phyloP scores from a whole-genome alignment of 2,113 vertebrate genomes.

The Alaudala cheleensis region DNA sequence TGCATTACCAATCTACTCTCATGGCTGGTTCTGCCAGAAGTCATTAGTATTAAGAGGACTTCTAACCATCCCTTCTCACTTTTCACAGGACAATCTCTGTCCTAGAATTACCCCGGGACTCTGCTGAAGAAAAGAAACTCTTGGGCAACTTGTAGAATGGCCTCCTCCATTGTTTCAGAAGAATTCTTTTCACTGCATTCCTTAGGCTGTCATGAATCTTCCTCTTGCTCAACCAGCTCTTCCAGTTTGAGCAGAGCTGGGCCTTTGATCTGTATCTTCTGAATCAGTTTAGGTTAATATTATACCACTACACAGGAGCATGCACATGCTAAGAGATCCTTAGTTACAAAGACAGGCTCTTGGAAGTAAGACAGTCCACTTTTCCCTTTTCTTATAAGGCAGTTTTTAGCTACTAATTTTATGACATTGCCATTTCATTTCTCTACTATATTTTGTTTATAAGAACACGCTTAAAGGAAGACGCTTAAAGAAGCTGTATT shows the following conservation, averaged over 20 bases:
- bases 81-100: neutral
- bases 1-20: neutral
- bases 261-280: neutral
- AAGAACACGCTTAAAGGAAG: neutral
- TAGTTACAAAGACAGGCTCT: neutral
- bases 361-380: neutral
- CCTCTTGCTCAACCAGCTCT: slow-evolving; percentile 33
- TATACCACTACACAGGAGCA: neutral
- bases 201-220: slow-evolving; percentile 11
- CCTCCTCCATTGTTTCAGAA: neutral
- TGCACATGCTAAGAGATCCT: neutral
- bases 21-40: neutral
- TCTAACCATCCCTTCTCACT: neutral
- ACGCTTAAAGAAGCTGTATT: neutral
- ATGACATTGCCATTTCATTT: neutral
- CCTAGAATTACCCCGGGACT: neutral
- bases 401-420: neutral
- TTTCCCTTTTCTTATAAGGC: neutral
- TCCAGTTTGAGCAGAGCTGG: neutral
- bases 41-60: neutral
- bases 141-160: slow-evolving; percentile 4
- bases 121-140: slow-evolving; percentile 24
- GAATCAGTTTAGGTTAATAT: neutral
- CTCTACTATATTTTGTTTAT: neutral
- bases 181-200: slow-evolving; percentile 29